phyloP scores from a whole-genome alignment of 2,888 invertebrate genomes.

The Pristionchus exspectatus region DNA sequence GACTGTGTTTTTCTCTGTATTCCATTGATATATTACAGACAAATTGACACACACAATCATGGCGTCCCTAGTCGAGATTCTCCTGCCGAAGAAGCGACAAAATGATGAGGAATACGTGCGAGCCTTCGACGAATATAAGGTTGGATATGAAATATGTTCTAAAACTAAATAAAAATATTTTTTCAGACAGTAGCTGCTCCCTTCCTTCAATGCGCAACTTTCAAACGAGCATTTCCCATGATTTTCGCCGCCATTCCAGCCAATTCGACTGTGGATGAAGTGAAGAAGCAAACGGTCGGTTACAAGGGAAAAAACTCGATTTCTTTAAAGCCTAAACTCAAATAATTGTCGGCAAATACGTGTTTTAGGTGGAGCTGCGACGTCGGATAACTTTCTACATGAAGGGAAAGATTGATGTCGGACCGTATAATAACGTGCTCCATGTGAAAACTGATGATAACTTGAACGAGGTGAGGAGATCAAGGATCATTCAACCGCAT shows the following conservation, averaged over 20 bases:
- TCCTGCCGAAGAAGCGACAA: neutral
- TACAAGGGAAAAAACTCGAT: too few relatives aligned
- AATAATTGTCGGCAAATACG: neutral
- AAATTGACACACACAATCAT: neutral
- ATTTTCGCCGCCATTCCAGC: neutral
- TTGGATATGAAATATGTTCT: neutral
- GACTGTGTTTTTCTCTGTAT: neutral
- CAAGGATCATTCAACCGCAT: neutral
- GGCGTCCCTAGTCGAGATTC: neutral
- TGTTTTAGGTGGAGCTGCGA: neutral
- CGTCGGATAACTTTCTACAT: neutral
- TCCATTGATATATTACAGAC: neutral
- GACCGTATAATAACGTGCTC: neutral
- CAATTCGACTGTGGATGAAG: neutral
- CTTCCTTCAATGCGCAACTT: constrained; percentile 4
- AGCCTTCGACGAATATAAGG: neutral
- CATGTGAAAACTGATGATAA: neutral
- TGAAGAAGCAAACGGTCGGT: neutral
- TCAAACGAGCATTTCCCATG: neutral
- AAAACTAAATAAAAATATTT: neutral
- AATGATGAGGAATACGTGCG: neutral
- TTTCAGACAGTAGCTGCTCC: neutral
- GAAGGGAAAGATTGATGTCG: neutral
- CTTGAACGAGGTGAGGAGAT: neutral
- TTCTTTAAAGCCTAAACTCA: neutral